Evolutionary conservation across 2,797 vertebrate genomes (phyloP), one percentile per base, ranked within the genome.

Genomic region (Anableps anableps): DNA sequence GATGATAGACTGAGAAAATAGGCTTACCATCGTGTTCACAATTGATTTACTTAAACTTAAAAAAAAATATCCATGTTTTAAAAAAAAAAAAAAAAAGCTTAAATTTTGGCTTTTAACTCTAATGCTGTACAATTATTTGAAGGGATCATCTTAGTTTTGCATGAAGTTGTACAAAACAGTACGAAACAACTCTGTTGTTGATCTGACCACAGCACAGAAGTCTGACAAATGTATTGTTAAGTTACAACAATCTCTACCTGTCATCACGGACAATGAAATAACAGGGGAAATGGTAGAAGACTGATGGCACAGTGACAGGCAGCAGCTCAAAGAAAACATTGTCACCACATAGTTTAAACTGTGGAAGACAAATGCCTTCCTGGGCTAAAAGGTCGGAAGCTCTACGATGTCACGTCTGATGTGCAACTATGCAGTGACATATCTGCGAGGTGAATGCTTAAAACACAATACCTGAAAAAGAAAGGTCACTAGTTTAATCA

Each of bases 301-400:
- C 80, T 88, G 88, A 93, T 85, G 86, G 89, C 80, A 77, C 72
- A 83, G 80, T 77, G 91, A 86, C 82, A 71, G 82, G 76, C 83
- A 9, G 80, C 45, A 82, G 45, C 88, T 87, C 83, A 89, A 89
- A 90, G 86, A 94, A 93, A 94, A 91, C 89, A 91, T 80, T 38
- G 88, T 89, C 80, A 78, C 68, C 78, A 50, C 78, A 83, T 78
- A 84, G 79, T 86, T 90, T 79, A 81, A 78, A 80, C 81, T 86
- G 86, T 60, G 88, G 83, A 93, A 95, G 95, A 96, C 92, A 93
- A 95, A 96, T 88, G 87, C 51, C 92, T 94, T 93, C 90, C 92
- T 76, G 58, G 92, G 90, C 74, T 86, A 75, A 92, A 85, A 91
- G 95, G 95, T 95, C 93, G 93, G 84, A 86, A 82, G 83, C 77